Evolutionary conservation across 2,797 vertebrate species (phyloP), one percentile per base, ranked within the genome.

Genomic region (Sebastes jordani): DNA sequence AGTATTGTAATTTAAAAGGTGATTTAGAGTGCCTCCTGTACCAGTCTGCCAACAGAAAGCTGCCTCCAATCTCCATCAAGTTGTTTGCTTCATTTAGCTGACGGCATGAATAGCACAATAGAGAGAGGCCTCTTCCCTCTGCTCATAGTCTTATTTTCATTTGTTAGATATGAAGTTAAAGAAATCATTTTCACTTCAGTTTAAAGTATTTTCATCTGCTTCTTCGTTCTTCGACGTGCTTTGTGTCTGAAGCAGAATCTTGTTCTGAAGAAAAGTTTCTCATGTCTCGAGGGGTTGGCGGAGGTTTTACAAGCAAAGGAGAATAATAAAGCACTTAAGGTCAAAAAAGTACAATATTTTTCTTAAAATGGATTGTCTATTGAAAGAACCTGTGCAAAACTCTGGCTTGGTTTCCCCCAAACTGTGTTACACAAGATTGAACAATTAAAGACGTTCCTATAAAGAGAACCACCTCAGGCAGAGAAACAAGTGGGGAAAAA

Each of bases 21-120:
- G 22, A 63, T 67, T 68, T 67, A 23, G 14, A 54, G 22, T 42
- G 27, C 59, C 68, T 86, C 27, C 4, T 38, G n/a, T 69, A 71
- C 23, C 42, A 20, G 20, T 27, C 52, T 66, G 71, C 55, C 62
- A 64, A 62, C 4, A 75, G 42, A 78, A 59, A 76, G 70, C 69
- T 77, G 81, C 79, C 70, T 9, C 6, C 62, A 87, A 83, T 20
- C 71, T 86, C 30, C 88, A 92, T 93, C 90, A n/a, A 34, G 81
- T 70, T 72, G 56, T 86, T 66, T 46, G 73, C 67, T 81, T 72
- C 56, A 74, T 69, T 74, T 70, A 63, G 74, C 27, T 32, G 5
- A 69, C 32, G 70, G 6, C 38, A 78, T 86, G 78, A 84, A 79
- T 76, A 61, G 29, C 20, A 34, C 42, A 74, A 81, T 6, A 7